Base-by-base conservation (phyloP, 2,888 invertebrate species). In the Apotomis betuletana region DNA sequence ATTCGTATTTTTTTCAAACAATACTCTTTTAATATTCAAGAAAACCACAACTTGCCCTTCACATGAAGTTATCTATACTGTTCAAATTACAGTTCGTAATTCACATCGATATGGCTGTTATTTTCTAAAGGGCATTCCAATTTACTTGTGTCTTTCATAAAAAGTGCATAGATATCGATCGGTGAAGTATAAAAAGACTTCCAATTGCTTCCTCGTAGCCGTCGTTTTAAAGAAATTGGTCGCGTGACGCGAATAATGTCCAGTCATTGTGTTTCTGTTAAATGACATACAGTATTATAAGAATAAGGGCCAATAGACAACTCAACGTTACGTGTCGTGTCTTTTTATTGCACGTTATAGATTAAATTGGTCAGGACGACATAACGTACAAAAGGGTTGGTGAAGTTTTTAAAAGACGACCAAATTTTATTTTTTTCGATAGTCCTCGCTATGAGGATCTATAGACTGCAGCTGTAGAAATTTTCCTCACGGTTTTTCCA, bases 181-280 rank as follows among this genome's bases (percentile, higher is more conserved):
- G 70, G 61, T 60, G 59, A 75, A 77, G 49, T 74, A 74, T 49
- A 61, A 15, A 64, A 71, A 62, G 68, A 61, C 69, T 64, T 15
- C 8, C 44, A 67, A 71, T 57, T 60, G 55, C 61, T 52, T 63
- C 54, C 67, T n/a, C 65, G 74, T 76, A 67, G 75, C 60, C 76
- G 67, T 67, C 73, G 81, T 84, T 84, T 83, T 70, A 84, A 82
- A 84, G 75, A 61, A 61, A 67, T 58, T 71, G 36, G 55, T 62
- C 58, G 67, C 58, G 51, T 41, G 38, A 5, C 6, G 49, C 58
- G 38, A 44, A n/a, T 27, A 8, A 9, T 10, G 15, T 4, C n/a
- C 10, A 54, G 54, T 15, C 52, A 64, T 54, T 41, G 41, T 64
- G 9, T 44, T 41, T 15, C 15, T 44, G n/a, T 36, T 51, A 51